phyloP scores from a whole-genome alignment of 2,113 vertebrate genomes.

The Xerus inauris region DNA sequence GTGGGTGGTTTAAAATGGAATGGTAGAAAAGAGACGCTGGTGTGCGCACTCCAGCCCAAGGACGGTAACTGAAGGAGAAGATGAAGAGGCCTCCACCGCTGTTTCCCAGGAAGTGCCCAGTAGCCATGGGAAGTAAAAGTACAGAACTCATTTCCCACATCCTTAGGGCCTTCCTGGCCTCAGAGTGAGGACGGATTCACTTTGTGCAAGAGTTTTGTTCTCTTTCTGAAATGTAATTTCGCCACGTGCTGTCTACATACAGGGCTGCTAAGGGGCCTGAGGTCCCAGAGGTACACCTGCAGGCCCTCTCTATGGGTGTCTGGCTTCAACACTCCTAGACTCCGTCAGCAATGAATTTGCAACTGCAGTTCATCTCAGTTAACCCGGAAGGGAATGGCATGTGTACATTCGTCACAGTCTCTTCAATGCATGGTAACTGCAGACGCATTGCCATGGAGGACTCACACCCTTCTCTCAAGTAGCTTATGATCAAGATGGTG shows the following conservation, averaged over 20 bases:
- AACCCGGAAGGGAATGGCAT: neutral
- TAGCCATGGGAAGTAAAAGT: neutral
- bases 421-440: fast-evolving
- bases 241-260: neutral
- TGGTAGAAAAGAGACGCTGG: neutral
- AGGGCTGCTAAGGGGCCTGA: neutral
- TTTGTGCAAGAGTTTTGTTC: neutral
- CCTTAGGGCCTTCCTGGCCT: neutral
- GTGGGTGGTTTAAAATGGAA: fast-evolving
- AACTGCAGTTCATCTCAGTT: neutral
- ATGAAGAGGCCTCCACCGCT: neutral
- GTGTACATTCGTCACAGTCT: neutral
- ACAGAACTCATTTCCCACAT: neutral
- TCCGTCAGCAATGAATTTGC: neutral
- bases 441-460: neutral
- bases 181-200: neutral
- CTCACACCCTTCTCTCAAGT: neutral
- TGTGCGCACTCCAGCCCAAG: neutral
- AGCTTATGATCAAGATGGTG: neutral
- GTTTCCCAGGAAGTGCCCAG: neutral
- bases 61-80: neutral
- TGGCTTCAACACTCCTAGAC: neutral
- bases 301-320: neutral
- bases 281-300: neutral
- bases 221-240: neutral